Percentiles rank a stretch among this genome's conserved stretches.
Conservation (phyloP, 1,140 invertebrate species). For the Saxidomus purpurata region DNA sequence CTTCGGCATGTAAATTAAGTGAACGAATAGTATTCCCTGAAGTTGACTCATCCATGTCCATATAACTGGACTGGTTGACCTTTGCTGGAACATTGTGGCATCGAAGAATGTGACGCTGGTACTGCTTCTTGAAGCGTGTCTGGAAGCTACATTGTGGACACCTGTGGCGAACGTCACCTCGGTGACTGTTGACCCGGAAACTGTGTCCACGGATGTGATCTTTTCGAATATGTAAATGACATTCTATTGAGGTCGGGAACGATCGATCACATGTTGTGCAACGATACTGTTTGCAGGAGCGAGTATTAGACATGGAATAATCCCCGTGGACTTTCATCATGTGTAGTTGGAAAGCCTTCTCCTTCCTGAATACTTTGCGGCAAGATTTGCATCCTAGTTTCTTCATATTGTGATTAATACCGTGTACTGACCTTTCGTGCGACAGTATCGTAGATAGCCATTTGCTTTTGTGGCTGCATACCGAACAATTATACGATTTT, state of each 20-base stretch:
- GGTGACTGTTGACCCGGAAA: slow-evolving; percentile 68
- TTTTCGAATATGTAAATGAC: slow-evolving; percentile 72
- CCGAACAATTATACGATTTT: slow-evolving; percentile 95
- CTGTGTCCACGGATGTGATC: slow-evolving; percentile 73
- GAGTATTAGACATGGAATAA: slow-evolving; percentile 42
- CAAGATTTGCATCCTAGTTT: slow-evolving; percentile 81
- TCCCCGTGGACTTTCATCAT: slow-evolving; percentile 71
- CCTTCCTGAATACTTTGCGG: slow-evolving; percentile 82
- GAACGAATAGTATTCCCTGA: slow-evolving; percentile 67
- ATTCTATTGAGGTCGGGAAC: slow-evolving; percentile 78
- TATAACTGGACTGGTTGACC: slow-evolving; percentile 41
- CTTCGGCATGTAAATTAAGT: slow-evolving; percentile 67
- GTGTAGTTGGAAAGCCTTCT: slow-evolving; percentile 83
- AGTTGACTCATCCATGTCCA: slow-evolving; percentile 60
- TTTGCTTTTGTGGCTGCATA: slow-evolving; percentile 95
- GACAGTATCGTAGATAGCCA: slow-evolving; percentile 96
- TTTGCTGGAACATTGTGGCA: slow-evolving; percentile 51
- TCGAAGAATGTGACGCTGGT: slow-evolving; percentile 77
- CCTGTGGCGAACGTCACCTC: slow-evolving; percentile 82
- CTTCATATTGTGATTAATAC: slow-evolving; percentile 66
- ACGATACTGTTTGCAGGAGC: slow-evolving; percentile 60
- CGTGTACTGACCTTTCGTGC: slow-evolving; percentile 92
- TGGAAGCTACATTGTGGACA: slow-evolving; percentile 87
- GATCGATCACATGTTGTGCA: slow-evolving; percentile 79
- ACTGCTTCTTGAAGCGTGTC: slow-evolving; percentile 78